These are phyloP conservation scores for Lepus oiostolus DNA, from an alignment of 2,797 vertebrate species.

Conservation along the genomic window DNA sequence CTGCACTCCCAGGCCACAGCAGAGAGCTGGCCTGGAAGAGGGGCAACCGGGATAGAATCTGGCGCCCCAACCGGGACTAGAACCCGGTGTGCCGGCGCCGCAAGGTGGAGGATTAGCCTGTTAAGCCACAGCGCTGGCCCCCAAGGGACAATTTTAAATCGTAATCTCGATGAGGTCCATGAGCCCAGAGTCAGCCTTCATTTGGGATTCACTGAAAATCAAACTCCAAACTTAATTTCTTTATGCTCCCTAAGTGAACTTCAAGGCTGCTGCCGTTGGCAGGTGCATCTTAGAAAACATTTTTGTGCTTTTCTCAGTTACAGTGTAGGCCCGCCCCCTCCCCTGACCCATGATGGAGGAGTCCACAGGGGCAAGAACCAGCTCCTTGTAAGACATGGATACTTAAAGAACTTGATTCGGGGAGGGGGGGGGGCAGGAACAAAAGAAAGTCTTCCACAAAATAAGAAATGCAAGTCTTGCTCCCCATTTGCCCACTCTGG, in stretches of 20 bases:
- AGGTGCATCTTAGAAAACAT: neutral
- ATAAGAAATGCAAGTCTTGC: neutral
- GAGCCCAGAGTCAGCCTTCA: neutral
- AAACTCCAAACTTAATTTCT: neutral
- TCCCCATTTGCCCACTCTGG: fast-evolving
- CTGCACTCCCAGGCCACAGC: too few species aligned
- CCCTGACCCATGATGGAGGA: neutral
- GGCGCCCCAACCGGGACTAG: too few species aligned
- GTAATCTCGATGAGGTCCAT: fast-evolving
- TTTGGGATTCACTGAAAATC: neutral
- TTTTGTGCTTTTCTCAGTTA: neutral
- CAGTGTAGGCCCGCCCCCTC: neutral
- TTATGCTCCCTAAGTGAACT: neutral
- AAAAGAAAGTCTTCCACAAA: neutral
- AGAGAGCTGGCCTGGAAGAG: too few species aligned
- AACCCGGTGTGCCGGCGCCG: too few species aligned
- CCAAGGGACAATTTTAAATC: neutral
- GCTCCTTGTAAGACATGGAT: neutral
- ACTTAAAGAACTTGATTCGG: neutral
- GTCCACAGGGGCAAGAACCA: neutral
- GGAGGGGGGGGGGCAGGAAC: neutral
- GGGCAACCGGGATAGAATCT: too few species aligned
- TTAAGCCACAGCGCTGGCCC: too few species aligned
- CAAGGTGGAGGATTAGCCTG: too few species aligned
- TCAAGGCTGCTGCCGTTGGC: fast-evolving